Percentiles rank a stretch among this genome's conserved stretches.
Conservation (phyloP, 2,797 vertebrate genomes). For the Rhinogobio ventralis region DNA sequence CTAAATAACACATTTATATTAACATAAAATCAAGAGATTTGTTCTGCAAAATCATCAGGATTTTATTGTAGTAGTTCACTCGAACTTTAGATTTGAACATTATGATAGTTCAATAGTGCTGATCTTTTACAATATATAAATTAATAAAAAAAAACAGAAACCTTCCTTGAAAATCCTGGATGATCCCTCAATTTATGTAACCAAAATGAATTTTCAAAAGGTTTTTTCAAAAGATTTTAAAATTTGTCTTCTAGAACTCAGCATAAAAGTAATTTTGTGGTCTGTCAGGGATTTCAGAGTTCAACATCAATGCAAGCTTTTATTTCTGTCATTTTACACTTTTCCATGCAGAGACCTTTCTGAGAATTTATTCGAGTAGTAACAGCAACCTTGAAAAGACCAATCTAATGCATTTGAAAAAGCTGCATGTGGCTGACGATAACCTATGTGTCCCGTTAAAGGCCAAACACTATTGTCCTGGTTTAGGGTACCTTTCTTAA, state of each 20-base stretch:
- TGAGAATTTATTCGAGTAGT: not conserved
- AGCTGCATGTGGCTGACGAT: slow-evolving; percentile 7
- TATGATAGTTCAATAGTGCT: not conserved
- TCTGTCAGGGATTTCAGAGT: not conserved
- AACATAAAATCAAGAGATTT: not conserved
- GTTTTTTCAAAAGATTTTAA: not conserved
- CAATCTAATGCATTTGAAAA: slow-evolving; percentile 22
- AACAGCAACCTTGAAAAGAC: slow-evolving; percentile 13
- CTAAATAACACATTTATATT: not conserved
- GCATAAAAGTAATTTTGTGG: not conserved
- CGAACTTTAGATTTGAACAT: not conserved
- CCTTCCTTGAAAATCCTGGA: not conserved
- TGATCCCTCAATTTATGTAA: not conserved
- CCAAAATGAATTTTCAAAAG: not conserved
- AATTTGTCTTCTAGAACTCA: not conserved
- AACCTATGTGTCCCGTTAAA: slow-evolving; percentile 27
- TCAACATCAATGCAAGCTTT: not conserved
- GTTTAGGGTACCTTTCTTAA: slow-evolving; percentile 40
- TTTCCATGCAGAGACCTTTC: not conserved
- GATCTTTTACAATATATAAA: not conserved
- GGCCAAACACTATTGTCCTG: slow-evolving; percentile 19
- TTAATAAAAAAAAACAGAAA: no score
- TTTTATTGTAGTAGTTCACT: not conserved
- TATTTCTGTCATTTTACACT: not conserved
- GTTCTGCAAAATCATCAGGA: not conserved